Base-by-base conservation (phyloP, 1,140 invertebrate species). In the Aricia agestis region DNA sequence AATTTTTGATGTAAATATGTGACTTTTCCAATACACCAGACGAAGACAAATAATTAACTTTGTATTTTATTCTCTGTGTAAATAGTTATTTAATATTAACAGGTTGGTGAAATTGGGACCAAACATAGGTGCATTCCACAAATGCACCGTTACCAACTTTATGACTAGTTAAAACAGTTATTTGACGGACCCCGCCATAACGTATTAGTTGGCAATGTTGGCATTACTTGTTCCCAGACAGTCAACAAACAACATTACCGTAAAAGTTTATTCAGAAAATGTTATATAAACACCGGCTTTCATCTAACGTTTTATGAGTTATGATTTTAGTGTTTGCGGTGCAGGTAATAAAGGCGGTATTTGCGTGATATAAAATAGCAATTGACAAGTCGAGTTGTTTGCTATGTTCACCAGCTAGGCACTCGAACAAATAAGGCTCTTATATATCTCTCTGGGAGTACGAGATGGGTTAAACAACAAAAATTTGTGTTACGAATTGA, bases 201-300 rank as follows among this genome's bases (percentile, higher is more conserved):
- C 18, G 17, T 19, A 19, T 18, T 59, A 11, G 59, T 18, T 18
- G 58, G n/a, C 15, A n/a, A 17, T 36, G 36, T 36, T 36, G 36
- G 36, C 36, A 19, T 10, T 3, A 25, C 19, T 63, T 63, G 18
- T 63, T 19, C 19, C 59, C 59, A 63, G 59, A 63, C 59, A 13
- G 19, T 63, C 59, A 63, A 25, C 19, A 63, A 63, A 63, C 58
- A 59, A 17, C 17, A 11, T 25, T 63, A 19, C 59, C 19, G 59
- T 63, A 63, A 63, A 63, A 63, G 59, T 63, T 63, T 63, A 63
- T 63, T 11, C 59, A 11, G 59, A 63, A 63, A 63, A 63, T 63
- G 59, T 63, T 63, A 63, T 63, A 31, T 63, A 25, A 63, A 63
- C 59, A 63, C 1, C 15, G 15, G 18, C 59, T 19, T 63, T 63